phyloP scores from a whole-genome alignment of 2,113 vertebrate species.

The Hucho hucho region DNA sequence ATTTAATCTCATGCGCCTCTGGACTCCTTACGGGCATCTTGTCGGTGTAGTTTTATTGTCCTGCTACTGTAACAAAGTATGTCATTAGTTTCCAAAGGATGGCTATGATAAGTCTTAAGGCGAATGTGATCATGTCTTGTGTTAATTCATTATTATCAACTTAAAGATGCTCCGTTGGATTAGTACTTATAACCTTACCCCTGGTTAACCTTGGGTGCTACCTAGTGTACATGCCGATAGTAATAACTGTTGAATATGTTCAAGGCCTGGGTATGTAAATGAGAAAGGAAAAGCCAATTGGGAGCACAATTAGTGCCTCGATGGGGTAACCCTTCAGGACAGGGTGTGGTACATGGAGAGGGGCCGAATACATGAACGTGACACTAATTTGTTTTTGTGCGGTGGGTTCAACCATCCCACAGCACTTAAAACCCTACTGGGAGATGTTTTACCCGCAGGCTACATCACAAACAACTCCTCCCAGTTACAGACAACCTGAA shows the following conservation, averaged over 20 bases:
- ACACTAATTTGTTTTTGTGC: slow-evolving; percentile 62
- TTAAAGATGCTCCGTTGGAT: slow-evolving; percentile 27
- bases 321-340: slow-evolving; percentile 6
- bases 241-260: slow-evolving; percentile 44
- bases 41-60: slow-evolving; percentile 43
- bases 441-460: slow-evolving; percentile 42
- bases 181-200: slow-evolving; percentile 30
- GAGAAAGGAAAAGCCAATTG: slow-evolving; percentile 8
- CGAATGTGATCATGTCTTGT: not conserved
- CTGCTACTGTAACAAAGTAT: slow-evolving; percentile 24
- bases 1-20: not conserved
- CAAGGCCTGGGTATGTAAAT: not conserved
- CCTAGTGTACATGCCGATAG: not conserved
- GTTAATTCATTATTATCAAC: slow-evolving; percentile 42
- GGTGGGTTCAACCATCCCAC: slow-evolving; percentile 22
- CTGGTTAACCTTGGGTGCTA: slow-evolving; percentile 12
- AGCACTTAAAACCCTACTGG: slow-evolving; percentile 46
- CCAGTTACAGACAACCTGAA: not conserved
- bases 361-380: slow-evolving; percentile 37
- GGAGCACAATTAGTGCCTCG: not conserved
- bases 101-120: slow-evolving; percentile 20
- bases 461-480: slow-evolving; percentile 14
- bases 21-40: slow-evolving; percentile 20
- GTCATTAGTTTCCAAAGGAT: slow-evolving; percentile 33
- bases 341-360: not conserved